Evolutionary conservation across 30 jellyfish, hydroid and myxozoan species (phyloP).

Genomic region (Catostylus mosaicus): DNA sequence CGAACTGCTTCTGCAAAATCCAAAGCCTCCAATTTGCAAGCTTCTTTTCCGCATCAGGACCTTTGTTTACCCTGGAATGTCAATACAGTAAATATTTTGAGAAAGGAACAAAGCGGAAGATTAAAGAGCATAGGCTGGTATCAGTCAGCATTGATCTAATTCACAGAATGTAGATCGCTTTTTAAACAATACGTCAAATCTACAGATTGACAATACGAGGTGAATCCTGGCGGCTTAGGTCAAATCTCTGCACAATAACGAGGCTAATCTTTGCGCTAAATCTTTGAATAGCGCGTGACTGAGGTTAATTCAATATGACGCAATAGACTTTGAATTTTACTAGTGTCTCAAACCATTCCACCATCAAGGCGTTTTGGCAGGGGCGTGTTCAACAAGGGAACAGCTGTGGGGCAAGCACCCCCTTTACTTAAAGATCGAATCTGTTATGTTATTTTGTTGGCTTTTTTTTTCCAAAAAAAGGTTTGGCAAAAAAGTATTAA

Average conservation of each 20-base stretch:
- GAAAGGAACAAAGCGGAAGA: slow-evolving; percentile 5
- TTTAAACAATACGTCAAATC: neutral
- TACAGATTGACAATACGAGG: slow-evolving; percentile 21
- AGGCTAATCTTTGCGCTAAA: neutral
- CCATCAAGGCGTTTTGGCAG: too few species aligned
- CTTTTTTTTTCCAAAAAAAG: too few species aligned
- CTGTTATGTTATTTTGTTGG: too few species aligned
- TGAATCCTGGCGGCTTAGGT: neutral
- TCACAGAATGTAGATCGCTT: neutral
- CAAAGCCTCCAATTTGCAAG: neutral
- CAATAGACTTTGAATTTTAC: too few species aligned
- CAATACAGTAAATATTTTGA: slow-evolving; percentile 1
- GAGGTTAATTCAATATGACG: too few species aligned
- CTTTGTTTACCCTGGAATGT: neutral
- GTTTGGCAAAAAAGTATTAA: too few species aligned
- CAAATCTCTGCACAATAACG: slow-evolving; percentile 1
- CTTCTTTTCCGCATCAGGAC: neutral
- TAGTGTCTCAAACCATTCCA: too few species aligned
- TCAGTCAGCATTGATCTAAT: neutral
- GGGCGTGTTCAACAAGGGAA: too few species aligned
- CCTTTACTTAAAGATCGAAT: too few species aligned
- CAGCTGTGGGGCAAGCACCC: too few species aligned
- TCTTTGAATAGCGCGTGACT: too few species aligned
- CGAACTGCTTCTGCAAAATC: too few species aligned
- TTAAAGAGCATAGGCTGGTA: neutral